Evolutionary conservation across 35 echinoderm and acorn worm genomes (phyloP), one percentile per base, ranked within the genome.

Genomic region (Ptychodera flava): DNA sequence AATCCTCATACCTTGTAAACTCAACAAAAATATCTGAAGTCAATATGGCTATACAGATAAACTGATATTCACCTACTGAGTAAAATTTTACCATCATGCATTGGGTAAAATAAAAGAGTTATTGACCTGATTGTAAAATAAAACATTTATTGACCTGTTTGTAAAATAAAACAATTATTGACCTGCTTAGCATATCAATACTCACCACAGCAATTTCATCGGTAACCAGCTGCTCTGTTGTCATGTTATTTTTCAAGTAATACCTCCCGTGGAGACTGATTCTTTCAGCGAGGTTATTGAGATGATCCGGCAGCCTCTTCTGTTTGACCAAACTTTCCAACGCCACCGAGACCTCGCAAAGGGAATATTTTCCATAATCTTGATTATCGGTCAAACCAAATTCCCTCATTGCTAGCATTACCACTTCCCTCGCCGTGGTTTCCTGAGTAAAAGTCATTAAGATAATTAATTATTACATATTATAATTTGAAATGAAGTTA

Each of bases 121-220:
- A n/a, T n/a, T n/a, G n/a, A n/a, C n/a, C n/a, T n/a, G n/a, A n/a
- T n/a, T n/a, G n/a, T n/a, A n/a, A n/a, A n/a, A n/a, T n/a, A n/a
- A n/a, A n/a, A n/a, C n/a, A n/a, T n/a, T n/a, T n/a, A n/a, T n/a
- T n/a, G n/a, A n/a, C n/a, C n/a, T n/a, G n/a, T n/a, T n/a, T n/a
- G n/a, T n/a, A n/a, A 22, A 64, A 64, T 64, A 64, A 64, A 22
- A 64, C 6, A 64, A 64, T 64, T 64, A 64, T 64, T 64, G 45
- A 64, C 45, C 22, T 6, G 22, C 22, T 6, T 22, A 64, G 31
- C 33, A 78, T 37, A 22, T 16, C 28, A 28, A 37, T 35, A 91
- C 95, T 97, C 80, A 97, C 95, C 85, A 97, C 95, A 31, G 95
- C 95, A 0, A 97, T 81, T 81, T 97, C 95, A 93, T 97, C 95